Evolutionary conservation across 2,797 vertebrate species (phyloP).

Genomic region (Girardinus metallicus): DNA sequence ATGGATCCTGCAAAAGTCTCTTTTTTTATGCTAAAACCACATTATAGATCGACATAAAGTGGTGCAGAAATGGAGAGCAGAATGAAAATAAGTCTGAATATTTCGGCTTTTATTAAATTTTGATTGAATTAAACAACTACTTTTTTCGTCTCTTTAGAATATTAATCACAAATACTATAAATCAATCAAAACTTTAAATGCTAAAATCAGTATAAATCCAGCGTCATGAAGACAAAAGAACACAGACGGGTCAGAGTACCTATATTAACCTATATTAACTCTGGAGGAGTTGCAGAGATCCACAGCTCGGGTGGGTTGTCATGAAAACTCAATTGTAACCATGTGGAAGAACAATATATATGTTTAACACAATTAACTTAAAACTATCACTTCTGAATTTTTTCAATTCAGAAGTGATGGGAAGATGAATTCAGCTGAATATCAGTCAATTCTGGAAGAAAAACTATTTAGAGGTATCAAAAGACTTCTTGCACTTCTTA

Average conservation of each 20-base stretch:
- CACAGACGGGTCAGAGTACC: background rate
- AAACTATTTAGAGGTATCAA: background rate
- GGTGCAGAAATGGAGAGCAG: background rate
- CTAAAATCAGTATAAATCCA: background rate
- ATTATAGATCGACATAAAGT: background rate
- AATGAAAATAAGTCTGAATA: background rate
- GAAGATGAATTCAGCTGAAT: background rate
- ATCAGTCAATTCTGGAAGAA: background rate
- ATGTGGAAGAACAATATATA: no score
- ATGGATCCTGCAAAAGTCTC: background rate
- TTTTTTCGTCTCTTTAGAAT: background rate
- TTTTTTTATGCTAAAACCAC: background rate
- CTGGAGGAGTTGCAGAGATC: background rate
- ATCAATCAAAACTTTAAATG: no score
- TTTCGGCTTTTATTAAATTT: background rate
- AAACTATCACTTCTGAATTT: background rate
- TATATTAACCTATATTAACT: no score
- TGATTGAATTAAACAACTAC: no score
- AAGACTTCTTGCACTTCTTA: background rate
- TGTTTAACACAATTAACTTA: no score
- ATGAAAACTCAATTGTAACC: no score
- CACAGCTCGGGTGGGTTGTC: background rate
- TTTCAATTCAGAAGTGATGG: background rate
- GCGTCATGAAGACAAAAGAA: background rate
- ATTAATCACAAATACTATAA: background rate